A percentile compares a stretch with the other conserved stretches of the same genome.
Conservation (phyloP, 2,797 vertebrate species). For the Paedocypris micromegethes region DNA sequence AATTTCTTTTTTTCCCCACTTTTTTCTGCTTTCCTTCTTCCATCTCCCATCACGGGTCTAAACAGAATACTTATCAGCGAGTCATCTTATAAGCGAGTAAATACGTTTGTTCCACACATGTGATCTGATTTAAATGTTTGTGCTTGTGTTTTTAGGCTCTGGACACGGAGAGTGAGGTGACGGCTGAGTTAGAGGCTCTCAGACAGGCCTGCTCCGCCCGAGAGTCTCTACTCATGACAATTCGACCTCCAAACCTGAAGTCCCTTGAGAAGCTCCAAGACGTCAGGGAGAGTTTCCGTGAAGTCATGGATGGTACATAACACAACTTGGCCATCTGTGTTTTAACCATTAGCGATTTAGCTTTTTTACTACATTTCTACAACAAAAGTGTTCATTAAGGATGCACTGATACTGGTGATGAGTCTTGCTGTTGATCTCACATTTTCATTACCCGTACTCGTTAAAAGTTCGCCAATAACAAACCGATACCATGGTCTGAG, state of each 20-base stretch:
- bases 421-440: too few species aligned
- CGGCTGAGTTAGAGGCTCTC: conserved; percentile 61
- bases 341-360: neutral
- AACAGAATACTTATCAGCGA: too few species aligned
- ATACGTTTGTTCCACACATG: neutral
- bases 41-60: too few species aligned
- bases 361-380: neutral
- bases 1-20: too few species aligned
- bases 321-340: neutral
- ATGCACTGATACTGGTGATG: too few species aligned
- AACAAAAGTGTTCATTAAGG: too few species aligned
- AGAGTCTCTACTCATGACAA: conserved; percentile 68
- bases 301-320: conserved; percentile 72
- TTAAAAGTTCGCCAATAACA: too few species aligned
- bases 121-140: conserved; percentile 9
- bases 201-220: conserved; percentile 63
- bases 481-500: too few species aligned
- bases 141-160: conserved; percentile 60
- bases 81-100: neutral
- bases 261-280: conserved; percentile 77
- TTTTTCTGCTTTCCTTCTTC: too few species aligned
- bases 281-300: conserved; percentile 75
- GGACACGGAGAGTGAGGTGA: conserved; percentile 64
- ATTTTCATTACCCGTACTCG: too few species aligned
- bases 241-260: conserved; percentile 80